These are phyloP conservation scores for Clinocottus analis DNA, from an alignment of 2,113 vertebrate genomes.

Conservation along the genomic window DNA sequence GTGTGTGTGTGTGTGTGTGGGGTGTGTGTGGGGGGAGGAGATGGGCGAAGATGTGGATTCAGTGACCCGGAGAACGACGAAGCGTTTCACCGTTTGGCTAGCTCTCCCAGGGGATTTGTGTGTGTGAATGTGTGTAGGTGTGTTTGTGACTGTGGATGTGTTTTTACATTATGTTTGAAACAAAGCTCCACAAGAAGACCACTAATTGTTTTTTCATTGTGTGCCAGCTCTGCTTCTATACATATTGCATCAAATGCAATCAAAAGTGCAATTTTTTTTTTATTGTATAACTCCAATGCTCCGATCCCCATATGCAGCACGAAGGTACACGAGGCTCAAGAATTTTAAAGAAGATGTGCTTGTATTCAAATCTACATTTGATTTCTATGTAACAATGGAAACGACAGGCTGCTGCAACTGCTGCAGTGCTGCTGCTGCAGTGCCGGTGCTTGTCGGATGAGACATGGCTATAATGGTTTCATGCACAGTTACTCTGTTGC, in stretches of 20 bases:
- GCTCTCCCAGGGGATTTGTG: constrained; percentile 70
- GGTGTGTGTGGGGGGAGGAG: constrained; percentile 5
- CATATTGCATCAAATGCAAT: constrained; percentile 27
- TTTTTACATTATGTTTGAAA: constrained; percentile 31
- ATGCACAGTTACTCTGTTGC: constrained; percentile 11
- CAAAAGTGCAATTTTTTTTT: constrained; percentile 35
- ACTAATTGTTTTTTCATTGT: constrained; percentile 55
- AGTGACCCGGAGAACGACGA: constrained; percentile 69
- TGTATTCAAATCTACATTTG: background rate
- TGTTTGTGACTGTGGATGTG: constrained; percentile 2
- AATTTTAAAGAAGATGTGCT: background rate
- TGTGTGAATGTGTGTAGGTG: constrained; percentile 46
- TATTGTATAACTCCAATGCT: constrained; percentile 23
- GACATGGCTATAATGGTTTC: constrained; percentile 39
- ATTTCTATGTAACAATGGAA: constrained; percentile 16
- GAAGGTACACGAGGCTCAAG: background rate
- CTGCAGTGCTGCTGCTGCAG: constrained; percentile 34
- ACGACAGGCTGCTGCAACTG: constrained; percentile 2
- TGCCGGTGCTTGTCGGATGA: constrained; percentile 19
- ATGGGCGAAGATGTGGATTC: constrained; percentile 55
- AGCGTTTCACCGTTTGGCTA: constrained; percentile 68
- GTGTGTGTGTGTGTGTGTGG: constrained; percentile 20
- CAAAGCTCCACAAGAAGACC: constrained; percentile 33
- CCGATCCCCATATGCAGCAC: background rate
- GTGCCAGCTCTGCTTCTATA: constrained; percentile 27